Base-by-base conservation (phyloP, 2,797 vertebrate genomes). In the Arrhamphus sclerolepis region DNA sequence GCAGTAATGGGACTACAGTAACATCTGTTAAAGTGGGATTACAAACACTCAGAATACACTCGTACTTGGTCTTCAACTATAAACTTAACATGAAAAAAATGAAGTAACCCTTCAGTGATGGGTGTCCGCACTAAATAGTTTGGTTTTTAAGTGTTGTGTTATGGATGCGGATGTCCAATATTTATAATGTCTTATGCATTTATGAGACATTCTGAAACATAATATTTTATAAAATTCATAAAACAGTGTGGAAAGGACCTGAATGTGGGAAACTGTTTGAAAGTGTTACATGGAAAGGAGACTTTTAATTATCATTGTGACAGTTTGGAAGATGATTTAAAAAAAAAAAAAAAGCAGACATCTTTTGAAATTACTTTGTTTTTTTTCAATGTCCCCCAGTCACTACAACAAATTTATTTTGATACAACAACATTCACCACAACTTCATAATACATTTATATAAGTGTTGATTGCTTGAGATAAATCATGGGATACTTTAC, bases 401-500 rank as follows among this genome's bases (percentile, higher is more conserved):
- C 34, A 59, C 29, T 44, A 39, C 11, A 56, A 17, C 4, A 19
- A 6, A 48, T 51, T 71, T 54, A 68, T 62, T 70, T 70, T 56
- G 2, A 58, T 51, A 26, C 22, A 41, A 56, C 31, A n/a, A 62
- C 62, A 29, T 7, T 47, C 56, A 74, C 44, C 42, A 43, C 55
- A 56, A 53, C 29, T 66, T 63, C 62, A 80, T 72, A 31, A 67
- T 40, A 63, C 31, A 49, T 75, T 81, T 75, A 75, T 80, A 72
- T 78, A 64, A 72, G 68, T 69, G 62, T 72, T 29, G 41, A 73
- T 65, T 69, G 67, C 67, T 56, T 72, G 66, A 78, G 62, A 73
- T 34, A 63, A 83, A 58, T 73, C 66, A 73, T 66, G 46, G 75
- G 61, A 73, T 60, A 77, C 64, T 75, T 61, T 68, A 66, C 81